A percentile compares a stretch with the other conserved stretches of the same genome.
Evolutionary conservation across 2,888 invertebrate genomes (phyloP).

Genomic region (Notodonta ziczac): DNA sequence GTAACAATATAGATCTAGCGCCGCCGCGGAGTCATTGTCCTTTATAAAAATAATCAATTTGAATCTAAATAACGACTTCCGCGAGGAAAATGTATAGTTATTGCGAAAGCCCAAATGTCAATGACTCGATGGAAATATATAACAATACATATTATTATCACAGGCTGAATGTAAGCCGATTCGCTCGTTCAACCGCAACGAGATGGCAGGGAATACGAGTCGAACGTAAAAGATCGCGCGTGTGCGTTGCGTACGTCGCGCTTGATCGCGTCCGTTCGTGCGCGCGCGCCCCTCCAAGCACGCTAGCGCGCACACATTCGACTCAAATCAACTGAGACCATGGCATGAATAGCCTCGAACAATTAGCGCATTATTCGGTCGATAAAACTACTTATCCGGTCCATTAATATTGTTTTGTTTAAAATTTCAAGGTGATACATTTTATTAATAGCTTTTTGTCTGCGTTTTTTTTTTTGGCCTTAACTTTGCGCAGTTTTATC

Average conservation of each 20-base stretch:
- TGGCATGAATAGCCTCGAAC: conserved; percentile 13
- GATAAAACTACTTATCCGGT: conserved; percentile 18
- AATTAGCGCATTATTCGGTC: conserved; percentile 37
- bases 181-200: conserved; percentile 44
- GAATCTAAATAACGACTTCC: conserved; percentile 6
- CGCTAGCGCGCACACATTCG: conserved; percentile 16
- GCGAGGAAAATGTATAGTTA: background rate
- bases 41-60: conserved; percentile 20
- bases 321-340: conserved; percentile 32
- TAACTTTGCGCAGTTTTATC: conserved; percentile 7
- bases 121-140: conserved; percentile 5
- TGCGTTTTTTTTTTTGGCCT: background rate
- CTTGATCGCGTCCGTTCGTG: conserved; percentile 22
- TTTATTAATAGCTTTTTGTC: conserved; percentile 1
- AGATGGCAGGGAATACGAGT: conserved; percentile 49
- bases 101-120: conserved; percentile 7
- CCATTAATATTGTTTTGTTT: conserved; percentile 6
- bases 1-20: too few relatives aligned
- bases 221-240: conserved; percentile 52
- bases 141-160: conserved; percentile 6
- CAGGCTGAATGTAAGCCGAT: conserved; percentile 11
- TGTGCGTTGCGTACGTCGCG: conserved; percentile 24
- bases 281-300: conserved; percentile 10
- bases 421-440: conserved; percentile 5
- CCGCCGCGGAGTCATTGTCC: conserved; percentile 15